Base-by-base conservation (phyloP, 2,113 vertebrate genomes). In the Ctenodactylus gundi region DNA sequence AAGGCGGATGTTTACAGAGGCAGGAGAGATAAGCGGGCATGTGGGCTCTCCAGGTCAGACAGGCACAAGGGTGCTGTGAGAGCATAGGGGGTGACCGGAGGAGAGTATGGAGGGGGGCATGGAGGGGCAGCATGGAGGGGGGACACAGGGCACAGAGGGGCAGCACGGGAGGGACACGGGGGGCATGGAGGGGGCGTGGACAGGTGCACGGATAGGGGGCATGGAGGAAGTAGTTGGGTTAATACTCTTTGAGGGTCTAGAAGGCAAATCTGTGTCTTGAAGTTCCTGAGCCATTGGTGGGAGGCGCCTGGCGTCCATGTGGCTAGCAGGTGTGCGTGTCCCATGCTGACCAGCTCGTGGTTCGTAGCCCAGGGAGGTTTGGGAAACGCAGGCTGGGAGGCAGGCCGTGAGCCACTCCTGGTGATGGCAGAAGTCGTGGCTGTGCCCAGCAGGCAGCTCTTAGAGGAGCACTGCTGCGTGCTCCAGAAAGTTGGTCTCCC, bases 1-100 rank as follows among this genome's bases (percentile, higher is more conserved):
- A 92, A 90, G 95, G 46, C 88, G 67, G 97, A 96, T 93, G 88
- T 97, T 77, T 90, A 75, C 62, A 27, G 49, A 39, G 36, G 62
- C 39, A 55, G 0, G 4, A 14, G 49, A 91, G 88, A 82, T 83
- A 85, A 87, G 78, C 29, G 2, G 18, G 34, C 9, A 23, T 44
- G 6, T 84, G 82, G 57, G 75, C 73, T 62, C 55, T 85, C 20
- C 18, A 29, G 49, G 41, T 29, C 55, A 2, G 78, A 34, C n/a
- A n/a, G n/a, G n/a, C n/a, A n/a, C n/a, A n/a, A n/a, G n/a, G n/a
- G n/a, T n/a, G n/a, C n/a, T n/a, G n/a, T n/a, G n/a, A n/a, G n/a
- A n/a, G n/a, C n/a, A n/a, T n/a, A n/a, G n/a, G n/a, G n/a, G n/a
- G n/a, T n/a, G n/a, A n/a, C n/a, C n/a, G n/a, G n/a, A n/a, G n/a